Evolutionary conservation across 2,113 vertebrate genomes (phyloP).

Genomic region (Hirundichthys speculiger): DNA sequence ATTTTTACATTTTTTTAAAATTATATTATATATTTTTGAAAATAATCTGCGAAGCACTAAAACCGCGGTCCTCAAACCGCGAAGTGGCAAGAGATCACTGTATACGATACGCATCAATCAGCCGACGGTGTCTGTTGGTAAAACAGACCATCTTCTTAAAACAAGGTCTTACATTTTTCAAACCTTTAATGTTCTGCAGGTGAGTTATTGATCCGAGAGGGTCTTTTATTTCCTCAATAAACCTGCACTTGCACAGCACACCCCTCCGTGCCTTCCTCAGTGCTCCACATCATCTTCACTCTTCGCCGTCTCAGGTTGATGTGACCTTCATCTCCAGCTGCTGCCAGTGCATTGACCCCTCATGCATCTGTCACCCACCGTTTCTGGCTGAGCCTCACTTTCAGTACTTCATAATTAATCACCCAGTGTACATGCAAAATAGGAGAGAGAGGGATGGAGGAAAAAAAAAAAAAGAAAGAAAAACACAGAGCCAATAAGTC

Average conservation of each 20-base stretch:
- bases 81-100: too few relatives aligned
- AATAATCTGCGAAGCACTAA: too few relatives aligned
- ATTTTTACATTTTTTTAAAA: too few relatives aligned
- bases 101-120: too few relatives aligned
- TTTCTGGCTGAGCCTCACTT: slow-evolving; percentile 61
- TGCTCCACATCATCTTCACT: slow-evolving; percentile 34
- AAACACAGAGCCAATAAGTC: slow-evolving; percentile 25
- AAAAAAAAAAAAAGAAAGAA: slow-evolving; percentile 18
- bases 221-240: neutral
- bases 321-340: slow-evolving; percentile 82
- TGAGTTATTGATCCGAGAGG: slow-evolving; percentile 9
- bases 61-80: too few relatives aligned
- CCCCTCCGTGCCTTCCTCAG: slow-evolving; percentile 28
- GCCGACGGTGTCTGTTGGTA: too few relatives aligned
- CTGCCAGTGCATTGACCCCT: slow-evolving; percentile 72
- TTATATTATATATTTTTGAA: too few relatives aligned
- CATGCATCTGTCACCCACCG: slow-evolving; percentile 71
- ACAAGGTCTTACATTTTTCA: slow-evolving; percentile 3
- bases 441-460: too few relatives aligned
- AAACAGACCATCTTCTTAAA: neutral
- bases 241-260: slow-evolving; percentile 14
- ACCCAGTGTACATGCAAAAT: slow-evolving; percentile 35
- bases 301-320: slow-evolving; percentile 58
- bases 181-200: slow-evolving; percentile 3
- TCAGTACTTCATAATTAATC: slow-evolving; percentile 74